Conservation (phyloP, 2,797 vertebrate genomes). For the Silurus aristotelis region DNA sequence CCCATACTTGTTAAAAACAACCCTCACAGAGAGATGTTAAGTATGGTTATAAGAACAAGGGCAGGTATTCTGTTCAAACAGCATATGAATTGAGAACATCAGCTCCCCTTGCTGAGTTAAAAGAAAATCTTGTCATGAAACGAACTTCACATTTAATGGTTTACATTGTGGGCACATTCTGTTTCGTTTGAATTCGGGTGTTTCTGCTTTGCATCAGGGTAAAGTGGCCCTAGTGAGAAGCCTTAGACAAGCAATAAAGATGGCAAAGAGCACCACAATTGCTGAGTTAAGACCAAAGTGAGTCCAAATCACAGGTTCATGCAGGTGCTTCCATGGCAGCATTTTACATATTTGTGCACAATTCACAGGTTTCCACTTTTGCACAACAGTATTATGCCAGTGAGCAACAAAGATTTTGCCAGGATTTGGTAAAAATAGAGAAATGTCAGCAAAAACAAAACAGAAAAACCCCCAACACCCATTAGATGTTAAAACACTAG, state of each 20-base stretch:
- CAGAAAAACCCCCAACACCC: neutral
- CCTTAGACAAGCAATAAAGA: neutral
- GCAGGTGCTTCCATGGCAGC: conserved; percentile 4
- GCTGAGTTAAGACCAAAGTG: neutral
- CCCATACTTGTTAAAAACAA: conserved; percentile 45
- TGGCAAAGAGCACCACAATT: neutral
- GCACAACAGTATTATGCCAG: neutral
- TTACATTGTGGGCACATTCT: neutral
- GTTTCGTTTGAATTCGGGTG: neutral
- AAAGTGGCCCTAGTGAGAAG: neutral
- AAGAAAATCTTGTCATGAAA: conserved; percentile 9
- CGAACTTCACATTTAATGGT: conserved; percentile 16
- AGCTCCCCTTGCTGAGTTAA: neutral
- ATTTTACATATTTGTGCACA: conserved; percentile 11
- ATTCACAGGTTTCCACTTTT: neutral
- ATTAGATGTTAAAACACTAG: neutral
- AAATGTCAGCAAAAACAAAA: neutral
- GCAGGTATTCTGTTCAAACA: neutral
- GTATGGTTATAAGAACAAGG: conserved; percentile 12
- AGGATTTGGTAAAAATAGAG: neutral
- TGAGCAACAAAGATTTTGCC: neutral
- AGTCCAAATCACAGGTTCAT: conserved; percentile 23
- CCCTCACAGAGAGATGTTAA: conserved; percentile 47
- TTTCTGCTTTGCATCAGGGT: neutral
- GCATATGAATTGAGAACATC: conserved; percentile 5